Conservation (phyloP, 30 jellyfish, hydroid and myxozoan genomes). For the Morbakka virulenta region DNA sequence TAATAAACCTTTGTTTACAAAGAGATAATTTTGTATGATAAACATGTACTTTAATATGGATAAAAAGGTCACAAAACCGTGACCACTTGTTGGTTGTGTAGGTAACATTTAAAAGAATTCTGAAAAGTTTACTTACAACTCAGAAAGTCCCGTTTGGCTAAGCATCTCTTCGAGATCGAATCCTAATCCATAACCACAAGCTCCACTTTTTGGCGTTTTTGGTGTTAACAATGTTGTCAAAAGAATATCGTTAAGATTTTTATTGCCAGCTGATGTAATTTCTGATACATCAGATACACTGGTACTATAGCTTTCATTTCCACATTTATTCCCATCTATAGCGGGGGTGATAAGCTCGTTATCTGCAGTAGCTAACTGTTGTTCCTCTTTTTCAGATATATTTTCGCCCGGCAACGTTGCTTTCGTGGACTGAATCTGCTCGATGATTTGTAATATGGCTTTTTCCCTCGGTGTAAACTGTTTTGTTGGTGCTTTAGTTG, state of each 20-base stretch:
- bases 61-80: too few species aligned
- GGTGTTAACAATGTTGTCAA: slow-evolving; percentile 72
- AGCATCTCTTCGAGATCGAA: slow-evolving; percentile 87
- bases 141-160: slow-evolving; percentile 62
- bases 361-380: neutral
- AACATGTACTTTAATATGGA: too few species aligned
- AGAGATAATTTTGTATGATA: too few species aligned
- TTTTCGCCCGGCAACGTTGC: too few species aligned
- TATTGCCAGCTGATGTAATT: neutral
- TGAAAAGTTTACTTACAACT: slow-evolving; percentile 88
- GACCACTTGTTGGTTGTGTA: too few species aligned
- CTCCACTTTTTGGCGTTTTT: slow-evolving; percentile 93
- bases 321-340: neutral
- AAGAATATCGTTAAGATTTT: slow-evolving; percentile 38
- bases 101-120: too few species aligned
- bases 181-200: slow-evolving; percentile 97
- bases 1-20: neutral
- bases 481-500: neutral
- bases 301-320: neutral
- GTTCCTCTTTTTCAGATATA: neutral
- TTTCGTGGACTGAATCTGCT: neutral
- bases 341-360: neutral
- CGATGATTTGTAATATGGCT: neutral
- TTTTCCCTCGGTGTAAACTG: neutral
- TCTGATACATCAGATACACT: neutral